A percentile compares a stretch with the other conserved stretches of the same genome.
Conservation (phyloP, 23 tunicate species). For the Ciona savignyi region DNA sequence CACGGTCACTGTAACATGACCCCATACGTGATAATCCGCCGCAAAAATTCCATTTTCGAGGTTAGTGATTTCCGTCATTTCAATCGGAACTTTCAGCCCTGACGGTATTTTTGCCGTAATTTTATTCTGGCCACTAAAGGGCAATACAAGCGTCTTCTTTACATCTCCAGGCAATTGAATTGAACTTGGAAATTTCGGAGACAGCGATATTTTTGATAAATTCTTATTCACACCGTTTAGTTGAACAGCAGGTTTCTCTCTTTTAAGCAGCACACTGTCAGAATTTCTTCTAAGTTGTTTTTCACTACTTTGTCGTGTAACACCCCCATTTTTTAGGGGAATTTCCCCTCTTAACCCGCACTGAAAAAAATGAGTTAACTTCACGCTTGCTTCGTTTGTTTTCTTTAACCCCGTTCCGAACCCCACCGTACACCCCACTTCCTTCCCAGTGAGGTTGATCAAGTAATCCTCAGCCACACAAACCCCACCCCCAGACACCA, state of each 20-base stretch:
- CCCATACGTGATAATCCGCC: constrained; percentile 44
- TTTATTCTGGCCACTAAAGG: not conserved
- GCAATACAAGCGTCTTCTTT: not conserved
- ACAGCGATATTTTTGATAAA: constrained; percentile 20
- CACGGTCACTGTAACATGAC: constrained; percentile 28
- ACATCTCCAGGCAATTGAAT: not conserved
- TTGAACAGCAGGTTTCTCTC: not conserved
- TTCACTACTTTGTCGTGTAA: no score
- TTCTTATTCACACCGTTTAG: not conserved
- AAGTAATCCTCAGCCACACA: constrained; percentile 5
- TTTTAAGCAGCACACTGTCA: not conserved
- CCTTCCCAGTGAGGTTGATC: constrained; percentile 3
- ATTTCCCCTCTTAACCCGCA: not conserved
- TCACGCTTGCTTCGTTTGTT: not conserved
- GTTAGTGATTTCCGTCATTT: constrained; percentile 13
- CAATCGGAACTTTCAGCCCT: constrained; percentile 18
- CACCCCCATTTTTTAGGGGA: not conserved
- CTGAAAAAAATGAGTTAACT: not conserved
- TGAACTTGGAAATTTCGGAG: constrained; percentile 23
- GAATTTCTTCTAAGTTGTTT: not conserved
- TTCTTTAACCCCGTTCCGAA: not conserved
- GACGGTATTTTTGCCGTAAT: constrained; percentile 3
- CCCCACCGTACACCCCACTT: not conserved
- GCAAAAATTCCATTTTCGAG: constrained; percentile 26
- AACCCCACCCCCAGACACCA: not conserved